Conservation (phyloP, 2,888 invertebrate species). For the Pegoplata infirma region DNA sequence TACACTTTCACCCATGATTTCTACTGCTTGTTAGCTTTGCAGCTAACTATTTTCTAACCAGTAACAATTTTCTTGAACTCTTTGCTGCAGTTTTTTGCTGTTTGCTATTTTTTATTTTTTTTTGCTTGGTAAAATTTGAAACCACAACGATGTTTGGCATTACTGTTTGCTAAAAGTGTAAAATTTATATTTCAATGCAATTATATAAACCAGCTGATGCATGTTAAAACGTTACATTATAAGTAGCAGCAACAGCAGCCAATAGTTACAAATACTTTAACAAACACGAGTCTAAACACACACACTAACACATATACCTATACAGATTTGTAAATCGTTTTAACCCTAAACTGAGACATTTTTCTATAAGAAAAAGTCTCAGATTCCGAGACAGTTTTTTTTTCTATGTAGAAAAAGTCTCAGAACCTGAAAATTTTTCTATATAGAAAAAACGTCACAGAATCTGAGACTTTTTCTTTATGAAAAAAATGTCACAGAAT, state of each 20-base stretch:
- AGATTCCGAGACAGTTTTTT: too few species aligned
- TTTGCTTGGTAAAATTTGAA: constrained; percentile 25
- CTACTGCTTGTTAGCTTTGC: constrained; percentile 16
- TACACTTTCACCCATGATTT: not conserved
- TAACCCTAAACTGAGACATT: too few species aligned
- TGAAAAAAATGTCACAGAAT: too few species aligned
- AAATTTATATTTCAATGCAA: constrained; percentile 62
- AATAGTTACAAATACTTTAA: constrained; percentile 8
- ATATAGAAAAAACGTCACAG: too few species aligned
- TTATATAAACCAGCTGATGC: constrained; percentile 62
- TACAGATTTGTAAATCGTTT: constrained; percentile 5
- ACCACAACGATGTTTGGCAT: constrained; percentile 52
- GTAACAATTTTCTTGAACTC: constrained; percentile 14
- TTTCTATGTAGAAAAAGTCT: too few species aligned
- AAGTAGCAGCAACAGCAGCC: constrained; percentile 30
- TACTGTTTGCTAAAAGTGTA: constrained; percentile 59
- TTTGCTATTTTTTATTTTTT: not conserved
- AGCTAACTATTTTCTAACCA: constrained; percentile 7
- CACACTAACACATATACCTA: constrained; percentile 33
- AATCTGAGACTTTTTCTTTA: too few species aligned
- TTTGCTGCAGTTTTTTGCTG: constrained; percentile 2
- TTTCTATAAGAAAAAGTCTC: too few species aligned
- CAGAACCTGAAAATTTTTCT: too few species aligned
- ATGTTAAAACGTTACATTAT: constrained; percentile 61
- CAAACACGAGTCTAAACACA: constrained; percentile 24